Evolutionary conservation across 2,113 vertebrate species (phyloP), one percentile per base, ranked within the genome.

Genomic region (Hepsetus odoe): DNA sequence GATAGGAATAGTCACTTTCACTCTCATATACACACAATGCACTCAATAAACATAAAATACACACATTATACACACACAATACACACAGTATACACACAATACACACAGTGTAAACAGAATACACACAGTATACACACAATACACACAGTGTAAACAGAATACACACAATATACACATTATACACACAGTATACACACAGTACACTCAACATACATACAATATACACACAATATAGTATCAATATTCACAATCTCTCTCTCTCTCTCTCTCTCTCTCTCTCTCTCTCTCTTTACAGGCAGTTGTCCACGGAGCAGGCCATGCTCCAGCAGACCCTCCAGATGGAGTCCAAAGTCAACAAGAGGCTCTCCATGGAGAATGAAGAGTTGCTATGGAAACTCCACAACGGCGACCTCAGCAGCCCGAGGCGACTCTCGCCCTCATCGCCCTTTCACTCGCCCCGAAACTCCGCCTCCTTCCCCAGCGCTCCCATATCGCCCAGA

Each of bases 351-450:
- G 96, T 96, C 69, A 98, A 98, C 89, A 99, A 99, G 80, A 94
- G 97, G 0, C 89, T 99, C 38, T 99, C 98, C 2, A 97, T 98
- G 97, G 96, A 99, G 90, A 99, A 99, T 0, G 98, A 99, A 88
- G 98, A 99, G 88, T 93, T 99, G 56, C 91, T 97, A 55, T 99
- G 97, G 97, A 99, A 98, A 81, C 87, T 99, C 62, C 96, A 99
- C 85, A 98, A 98, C 0, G 95, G 97, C 0, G 96, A 98, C 89
- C 87, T 98, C 76, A 94, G 93, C 73, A 96, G 95, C 82, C 95
- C 95, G 14, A 93, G 94, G 76, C 94, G 90, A 77, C 91, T 95
- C n/a, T 96, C 96, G 0, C 94, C 96, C 5, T 92, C 95, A 40
- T 92, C 95, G 0, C 92, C 96, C 14, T 91, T 94, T 66, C 85